phyloP scores from a whole-genome alignment of 2,113 vertebrate species.

The Chelonoidis abingdonii region DNA sequence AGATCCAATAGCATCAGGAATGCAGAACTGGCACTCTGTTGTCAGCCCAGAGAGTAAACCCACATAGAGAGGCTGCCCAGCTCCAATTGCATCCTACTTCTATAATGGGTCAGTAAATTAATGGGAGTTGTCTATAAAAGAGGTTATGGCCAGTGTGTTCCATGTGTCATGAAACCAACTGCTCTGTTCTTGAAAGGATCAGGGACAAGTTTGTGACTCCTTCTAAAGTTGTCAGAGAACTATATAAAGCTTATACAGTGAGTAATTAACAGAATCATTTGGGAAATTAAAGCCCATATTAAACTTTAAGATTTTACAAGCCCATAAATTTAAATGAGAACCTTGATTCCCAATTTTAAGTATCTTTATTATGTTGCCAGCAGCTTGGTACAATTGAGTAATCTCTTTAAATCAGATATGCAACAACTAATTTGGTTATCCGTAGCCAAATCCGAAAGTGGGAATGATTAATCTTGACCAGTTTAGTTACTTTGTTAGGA shows the following conservation, averaged over 20 bases:
- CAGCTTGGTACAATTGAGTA: not conserved
- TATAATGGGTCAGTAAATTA: not conserved
- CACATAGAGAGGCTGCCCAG: not conserved
- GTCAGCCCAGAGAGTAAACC: not conserved
- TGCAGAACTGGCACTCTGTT: not conserved
- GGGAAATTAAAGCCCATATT: not conserved
- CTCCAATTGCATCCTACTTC: not conserved
- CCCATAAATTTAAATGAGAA: not conserved
- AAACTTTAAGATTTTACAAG: not conserved
- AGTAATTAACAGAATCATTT: not conserved
- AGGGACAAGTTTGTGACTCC: not conserved
- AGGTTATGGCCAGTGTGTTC: not conserved
- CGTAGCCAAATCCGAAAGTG: not conserved
- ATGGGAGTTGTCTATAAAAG: not conserved
- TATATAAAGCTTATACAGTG: not conserved
- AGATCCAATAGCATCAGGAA: not conserved
- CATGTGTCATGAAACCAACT: not conserved
- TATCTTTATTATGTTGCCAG: not conserved
- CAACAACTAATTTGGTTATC: not conserved
- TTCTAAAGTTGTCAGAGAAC: not conserved
- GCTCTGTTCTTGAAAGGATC: not conserved
- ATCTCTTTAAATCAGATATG: not conserved
- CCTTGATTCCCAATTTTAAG: not conserved
- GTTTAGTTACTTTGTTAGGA: not conserved
- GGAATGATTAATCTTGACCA: rapidly evolving